Evolutionary conservation across 2,797 vertebrate species (phyloP), one percentile per base, ranked within the genome.

Genomic region (Platyrinchus mystaceus): DNA sequence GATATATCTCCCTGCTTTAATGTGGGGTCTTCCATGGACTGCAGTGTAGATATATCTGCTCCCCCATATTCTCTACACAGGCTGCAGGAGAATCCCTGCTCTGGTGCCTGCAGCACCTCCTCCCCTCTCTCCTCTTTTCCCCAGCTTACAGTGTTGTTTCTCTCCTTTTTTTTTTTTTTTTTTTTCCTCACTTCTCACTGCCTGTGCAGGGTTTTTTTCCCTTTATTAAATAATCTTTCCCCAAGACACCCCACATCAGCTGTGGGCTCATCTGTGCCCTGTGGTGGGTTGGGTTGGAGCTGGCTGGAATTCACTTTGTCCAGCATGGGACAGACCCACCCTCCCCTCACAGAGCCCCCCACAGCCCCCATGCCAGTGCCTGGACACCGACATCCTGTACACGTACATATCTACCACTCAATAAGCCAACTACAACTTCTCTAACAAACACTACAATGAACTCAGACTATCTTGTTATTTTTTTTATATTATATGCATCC

Each of bases 321-420:
- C 0, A 0, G 18, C 47, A 5, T 0, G 1, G 26, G 44, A 9
- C 78, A 74, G 52, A 43, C 19, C 27, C 0, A 0, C 15, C 18
- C 21, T 13, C 30, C 28, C 30, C 60, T 56, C 46, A 47, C 0
- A 2, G 60, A 12, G 7, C 9, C 2, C 10, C 17, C 14, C 5
- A 5, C 24, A 62, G 36, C 15, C 0, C 3, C 26, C 0, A 0
- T 34, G 52, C 36, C 1, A 0, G 7, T 1, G 1, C 19, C 62
- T 16, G 44, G 2, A 21, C 32, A 34, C 16, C 10, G 0, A 0
- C 22, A 24, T 13, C 15, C 14, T 0, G 0, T 15, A 10, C 18
- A 18, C 0, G 0, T 43, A 30, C 4, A 3, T 6, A 44, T 4
- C 5, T 26, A 13, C 11, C 4, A 2, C 32, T 55, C 52, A 37